A percentile compares a stretch with the other conserved stretches of the same genome.
phyloP scores from a whole-genome alignment of 2,113 vertebrate species.

The Orthonyx spaldingii region DNA sequence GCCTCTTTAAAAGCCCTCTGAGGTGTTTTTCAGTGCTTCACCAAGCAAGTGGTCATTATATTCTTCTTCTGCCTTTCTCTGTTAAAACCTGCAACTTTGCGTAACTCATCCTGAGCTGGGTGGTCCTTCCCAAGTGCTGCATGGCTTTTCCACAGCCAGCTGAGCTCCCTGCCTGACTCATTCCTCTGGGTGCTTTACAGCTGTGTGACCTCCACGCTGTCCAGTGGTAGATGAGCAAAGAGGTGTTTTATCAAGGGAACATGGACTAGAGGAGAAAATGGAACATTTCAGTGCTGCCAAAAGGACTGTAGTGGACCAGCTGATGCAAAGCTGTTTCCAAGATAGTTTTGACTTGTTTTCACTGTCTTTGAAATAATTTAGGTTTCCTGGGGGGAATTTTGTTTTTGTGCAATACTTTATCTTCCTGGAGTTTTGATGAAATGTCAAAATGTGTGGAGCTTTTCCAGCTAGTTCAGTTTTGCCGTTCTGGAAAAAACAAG shows the following conservation, averaged over 20 bases:
- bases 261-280: neutral
- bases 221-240: neutral
- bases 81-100: neutral
- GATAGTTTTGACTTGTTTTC: neutral
- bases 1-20: neutral
- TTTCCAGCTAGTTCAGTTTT: neutral
- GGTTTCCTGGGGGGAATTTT: neutral
- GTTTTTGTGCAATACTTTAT: neutral
- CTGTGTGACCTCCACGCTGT: neutral
- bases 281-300: neutral
- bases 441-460: neutral
- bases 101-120: neutral
- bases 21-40: neutral
- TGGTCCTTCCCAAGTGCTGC: neutral
- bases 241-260: neutral
- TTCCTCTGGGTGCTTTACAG: neutral
- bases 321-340: neutral
- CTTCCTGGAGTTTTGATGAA: neutral
- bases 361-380: neutral
- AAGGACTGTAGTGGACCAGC: neutral
- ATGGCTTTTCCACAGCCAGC: accelerated
- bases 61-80: neutral
- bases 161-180: neutral
- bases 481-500: neutral
- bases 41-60: neutral